phyloP scores from a whole-genome alignment of 2,888 invertebrate species.

The Xestoiulus laeticollis region DNA sequence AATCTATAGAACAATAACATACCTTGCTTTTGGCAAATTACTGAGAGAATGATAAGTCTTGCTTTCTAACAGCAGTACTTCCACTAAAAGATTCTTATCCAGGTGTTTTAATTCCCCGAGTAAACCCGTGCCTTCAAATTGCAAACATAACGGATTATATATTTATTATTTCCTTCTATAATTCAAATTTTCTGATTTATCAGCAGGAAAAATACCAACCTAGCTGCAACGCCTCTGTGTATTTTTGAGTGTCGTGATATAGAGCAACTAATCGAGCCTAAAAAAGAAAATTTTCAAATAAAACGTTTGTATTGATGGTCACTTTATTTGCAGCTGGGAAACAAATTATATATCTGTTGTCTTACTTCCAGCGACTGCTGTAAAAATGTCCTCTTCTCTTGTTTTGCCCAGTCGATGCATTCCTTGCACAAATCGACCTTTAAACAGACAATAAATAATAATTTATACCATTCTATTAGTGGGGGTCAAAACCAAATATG shows the following conservation, averaged over 20 bases:
- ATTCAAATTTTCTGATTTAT: neutral
- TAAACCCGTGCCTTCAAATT: slow-evolving; percentile 73
- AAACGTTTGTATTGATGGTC: neutral
- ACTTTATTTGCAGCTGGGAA: neutral
- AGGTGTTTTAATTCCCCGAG: slow-evolving; percentile 96
- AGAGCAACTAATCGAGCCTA: slow-evolving; percentile 89
- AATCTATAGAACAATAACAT: neutral
- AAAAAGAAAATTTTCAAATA: slow-evolving; percentile 54
- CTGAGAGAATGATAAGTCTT: slow-evolving; percentile 98
- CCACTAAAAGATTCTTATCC: slow-evolving; percentile 97
- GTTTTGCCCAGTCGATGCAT: slow-evolving; percentile 99
- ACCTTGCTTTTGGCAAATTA: slow-evolving; percentile 88
- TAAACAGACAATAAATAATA: slow-evolving; percentile 44
- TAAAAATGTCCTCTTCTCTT: slow-evolving; percentile 95
- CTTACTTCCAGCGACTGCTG: slow-evolving; percentile 87
- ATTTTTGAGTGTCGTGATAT: slow-evolving; percentile 91
- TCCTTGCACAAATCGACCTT: slow-evolving; percentile 73
- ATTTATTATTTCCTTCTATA: neutral
- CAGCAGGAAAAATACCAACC: slow-evolving; percentile 65
- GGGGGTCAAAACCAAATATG: neutral
- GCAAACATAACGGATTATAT: neutral
- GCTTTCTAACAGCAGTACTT: slow-evolving; percentile 97
- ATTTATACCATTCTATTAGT: neutral
- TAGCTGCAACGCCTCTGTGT: slow-evolving; percentile 82
- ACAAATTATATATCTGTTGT: neutral